These are phyloP conservation scores for Geophilus truncorum DNA, from an alignment of 2,888 invertebrate genomes.

Conservation along the genomic window DNA sequence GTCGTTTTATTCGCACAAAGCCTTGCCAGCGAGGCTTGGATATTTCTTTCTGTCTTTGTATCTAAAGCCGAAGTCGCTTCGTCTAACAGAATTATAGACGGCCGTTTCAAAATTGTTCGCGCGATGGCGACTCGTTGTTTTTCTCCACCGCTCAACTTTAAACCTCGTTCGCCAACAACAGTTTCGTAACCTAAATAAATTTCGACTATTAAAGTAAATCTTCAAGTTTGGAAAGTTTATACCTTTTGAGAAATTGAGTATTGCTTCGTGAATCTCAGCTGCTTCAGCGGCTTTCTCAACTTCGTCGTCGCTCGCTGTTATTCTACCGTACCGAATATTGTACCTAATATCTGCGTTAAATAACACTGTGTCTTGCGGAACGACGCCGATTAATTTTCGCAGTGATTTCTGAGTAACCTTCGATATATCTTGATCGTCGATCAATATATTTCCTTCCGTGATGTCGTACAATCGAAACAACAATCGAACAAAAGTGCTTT, in stretches of 20 bases:
- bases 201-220: neutral
- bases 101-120: constrained; percentile 85
- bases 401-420: constrained; percentile 52
- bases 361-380: constrained; percentile 76
- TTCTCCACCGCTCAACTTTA: constrained; percentile 93
- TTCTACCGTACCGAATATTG: constrained; percentile 88
- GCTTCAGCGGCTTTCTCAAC: constrained; percentile 81
- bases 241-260: constrained; percentile 81
- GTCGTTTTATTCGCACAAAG: constrained; percentile 85
- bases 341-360: constrained; percentile 86
- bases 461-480: constrained; percentile 53
- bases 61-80: constrained; percentile 92
- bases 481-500: constrained; percentile 53
- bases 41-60: constrained; percentile 88
- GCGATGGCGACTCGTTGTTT: constrained; percentile 98
- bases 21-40: constrained; percentile 68
- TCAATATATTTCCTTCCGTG: constrained; percentile 46
- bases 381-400: constrained; percentile 52
- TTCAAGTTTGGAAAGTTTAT: too few relatives aligned
- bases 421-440: constrained; percentile 49
- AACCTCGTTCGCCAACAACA: constrained; percentile 86
- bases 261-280: constrained; percentile 90
- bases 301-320: constrained; percentile 71
- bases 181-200: constrained; percentile 62
- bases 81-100: constrained; percentile 82